phyloP scores from a whole-genome alignment of 1,140 invertebrate genomes.

The Procambarus virginalis region DNA sequence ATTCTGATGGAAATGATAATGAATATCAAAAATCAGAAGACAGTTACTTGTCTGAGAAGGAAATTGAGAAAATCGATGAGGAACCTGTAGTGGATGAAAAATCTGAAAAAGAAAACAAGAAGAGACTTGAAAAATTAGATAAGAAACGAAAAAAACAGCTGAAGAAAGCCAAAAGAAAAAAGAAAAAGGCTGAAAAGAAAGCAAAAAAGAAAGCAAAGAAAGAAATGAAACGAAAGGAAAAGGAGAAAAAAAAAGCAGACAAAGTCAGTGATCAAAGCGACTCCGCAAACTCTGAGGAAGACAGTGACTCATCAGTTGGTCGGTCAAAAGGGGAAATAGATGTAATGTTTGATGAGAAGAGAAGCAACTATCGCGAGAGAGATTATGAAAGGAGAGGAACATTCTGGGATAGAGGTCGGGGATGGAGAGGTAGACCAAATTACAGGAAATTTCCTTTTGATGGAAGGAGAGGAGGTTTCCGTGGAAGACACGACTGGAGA shows the following conservation, averaged over 20 bases:
- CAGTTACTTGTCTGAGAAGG: not conserved
- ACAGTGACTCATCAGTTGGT: constrained; percentile 10
- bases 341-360: not conserved
- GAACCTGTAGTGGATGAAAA: constrained; percentile 1
- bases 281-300: not conserved
- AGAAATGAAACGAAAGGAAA: constrained; percentile 8
- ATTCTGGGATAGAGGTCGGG: not conserved
- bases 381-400: not conserved
- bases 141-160: constrained; percentile 6
- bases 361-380: not conserved
- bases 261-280: not conserved
- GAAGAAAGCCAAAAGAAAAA: constrained; percentile 12
- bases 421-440: not conserved
- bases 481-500: not conserved
- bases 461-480: not conserved
- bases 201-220: constrained; percentile 33
- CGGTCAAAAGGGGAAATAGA: not conserved
- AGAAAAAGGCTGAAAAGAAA: constrained; percentile 19
- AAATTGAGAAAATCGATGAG: not conserved
- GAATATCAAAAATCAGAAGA: not conserved
- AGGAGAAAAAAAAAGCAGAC: not conserved
- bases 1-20: not conserved
- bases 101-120: constrained; percentile 26
- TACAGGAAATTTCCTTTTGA: not conserved
- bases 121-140: not conserved